Conservation (phyloP, 2,888 invertebrate genomes). For the Callosobruchus maculatus region DNA sequence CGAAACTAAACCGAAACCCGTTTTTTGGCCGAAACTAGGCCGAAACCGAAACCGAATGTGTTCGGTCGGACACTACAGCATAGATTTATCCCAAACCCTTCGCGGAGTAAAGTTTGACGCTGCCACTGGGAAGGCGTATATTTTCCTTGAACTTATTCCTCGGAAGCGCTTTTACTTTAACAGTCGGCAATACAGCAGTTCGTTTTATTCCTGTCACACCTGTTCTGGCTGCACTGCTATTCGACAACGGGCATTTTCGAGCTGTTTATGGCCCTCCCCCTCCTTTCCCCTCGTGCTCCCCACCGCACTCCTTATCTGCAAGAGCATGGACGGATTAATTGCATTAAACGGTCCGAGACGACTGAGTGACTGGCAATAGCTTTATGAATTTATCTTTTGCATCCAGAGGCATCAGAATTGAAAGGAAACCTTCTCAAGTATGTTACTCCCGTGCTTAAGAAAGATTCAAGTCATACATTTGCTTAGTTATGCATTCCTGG, state of each 20-base stretch:
- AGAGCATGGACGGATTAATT: neutral
- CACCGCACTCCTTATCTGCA: too few species aligned
- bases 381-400: neutral
- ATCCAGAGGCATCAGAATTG: too few species aligned
- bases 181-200: neutral
- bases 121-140: neutral
- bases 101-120: neutral
- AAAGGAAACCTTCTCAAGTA: too few species aligned
- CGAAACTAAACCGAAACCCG: too few species aligned
- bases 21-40: too few species aligned
- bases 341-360: neutral
- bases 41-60: too few species aligned
- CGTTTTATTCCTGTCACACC: conserved; percentile 21
- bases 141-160: neutral
- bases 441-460: too few species aligned
- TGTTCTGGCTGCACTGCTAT: conserved; percentile 5
- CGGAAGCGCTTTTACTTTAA: conserved; percentile 1
- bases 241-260: neutral
- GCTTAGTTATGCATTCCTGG: too few species aligned
- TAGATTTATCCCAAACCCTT: too few species aligned
- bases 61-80: too few species aligned
- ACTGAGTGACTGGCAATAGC: neutral
- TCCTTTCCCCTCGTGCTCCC: neutral
- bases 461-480: too few species aligned
- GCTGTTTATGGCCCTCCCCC: neutral